These are phyloP conservation scores for Cynopterus brachyotis DNA, from an alignment of 2,113 vertebrate genomes.

Conservation along the genomic window DNA sequence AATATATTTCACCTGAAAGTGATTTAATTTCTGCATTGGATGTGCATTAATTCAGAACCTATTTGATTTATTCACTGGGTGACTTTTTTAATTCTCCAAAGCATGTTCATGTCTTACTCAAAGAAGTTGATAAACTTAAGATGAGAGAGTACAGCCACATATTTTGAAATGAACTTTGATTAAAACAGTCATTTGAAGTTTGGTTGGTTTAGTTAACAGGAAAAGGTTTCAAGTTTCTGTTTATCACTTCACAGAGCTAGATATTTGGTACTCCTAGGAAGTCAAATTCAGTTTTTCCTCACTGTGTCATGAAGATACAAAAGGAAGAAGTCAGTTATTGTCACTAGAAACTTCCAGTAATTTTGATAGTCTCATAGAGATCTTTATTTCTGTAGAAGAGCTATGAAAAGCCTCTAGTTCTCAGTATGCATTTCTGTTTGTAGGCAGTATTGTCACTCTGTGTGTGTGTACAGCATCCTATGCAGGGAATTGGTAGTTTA, in stretches of 20 bases:
- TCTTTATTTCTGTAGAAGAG: slow-evolving; percentile 30
- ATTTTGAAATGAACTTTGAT: slow-evolving; percentile 12
- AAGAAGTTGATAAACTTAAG: not conserved
- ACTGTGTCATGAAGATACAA: not conserved
- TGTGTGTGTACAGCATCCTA: not conserved
- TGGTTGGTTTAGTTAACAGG: slow-evolving; percentile 4
- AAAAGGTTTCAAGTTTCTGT: not conserved
- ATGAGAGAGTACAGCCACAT: not conserved
- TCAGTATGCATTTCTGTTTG: not conserved
- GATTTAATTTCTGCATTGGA: slow-evolving; percentile 33
- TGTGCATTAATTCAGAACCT: not conserved
- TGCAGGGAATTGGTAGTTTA: not conserved
- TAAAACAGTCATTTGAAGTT: not conserved
- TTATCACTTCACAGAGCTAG: not conserved
- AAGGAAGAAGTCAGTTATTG: not conserved
- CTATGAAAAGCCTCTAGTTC: slow-evolving; percentile 13
- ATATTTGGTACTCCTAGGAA: not conserved
- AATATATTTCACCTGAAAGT: slow-evolving; percentile 18
- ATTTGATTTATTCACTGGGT: not conserved
- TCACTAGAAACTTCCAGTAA: slow-evolving; percentile 16
- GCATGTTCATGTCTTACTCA: not conserved
- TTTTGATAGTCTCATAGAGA: not conserved
- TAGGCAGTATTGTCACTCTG: not conserved
- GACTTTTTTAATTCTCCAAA: slow-evolving; percentile 45
- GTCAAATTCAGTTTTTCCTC: slow-evolving; percentile 19